Conservation (phyloP, 2,888 invertebrate species). For the Spilosoma lubricipeda region DNA sequence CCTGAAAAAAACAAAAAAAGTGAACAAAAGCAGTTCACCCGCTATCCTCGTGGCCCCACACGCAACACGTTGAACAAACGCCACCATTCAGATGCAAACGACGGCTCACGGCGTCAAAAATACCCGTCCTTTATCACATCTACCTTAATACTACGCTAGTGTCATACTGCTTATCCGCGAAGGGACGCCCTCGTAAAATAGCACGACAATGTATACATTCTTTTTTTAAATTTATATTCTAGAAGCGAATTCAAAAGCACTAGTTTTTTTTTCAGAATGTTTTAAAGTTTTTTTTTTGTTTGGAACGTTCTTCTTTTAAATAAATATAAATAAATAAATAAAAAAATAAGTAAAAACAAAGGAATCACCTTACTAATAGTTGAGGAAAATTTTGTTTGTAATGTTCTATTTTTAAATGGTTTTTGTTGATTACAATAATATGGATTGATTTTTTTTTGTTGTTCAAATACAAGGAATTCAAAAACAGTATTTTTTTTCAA, state of each 20-base stretch:
- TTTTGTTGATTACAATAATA: too few relatives aligned
- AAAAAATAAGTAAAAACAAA: too few relatives aligned
- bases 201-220: conserved; percentile 15
- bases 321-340: too few relatives aligned
- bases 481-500: too few relatives aligned
- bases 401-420: too few relatives aligned
- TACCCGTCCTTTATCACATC: conserved; percentile 43
- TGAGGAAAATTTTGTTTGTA: too few relatives aligned
- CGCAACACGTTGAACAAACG: conserved; percentile 30
- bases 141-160: conserved; percentile 24
- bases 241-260: background rate
- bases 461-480: too few relatives aligned
- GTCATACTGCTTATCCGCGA: conserved; percentile 18
- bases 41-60: conserved; percentile 24
- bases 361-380: too few relatives aligned
- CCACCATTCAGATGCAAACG: conserved; percentile 46
- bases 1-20: too few relatives aligned
- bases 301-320: background rate
- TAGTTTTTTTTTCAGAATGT: background rate
- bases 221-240: conserved; percentile 14
- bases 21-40: background rate
- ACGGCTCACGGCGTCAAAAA: conserved; percentile 36
- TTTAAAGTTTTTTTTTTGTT: background rate
- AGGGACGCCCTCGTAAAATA: conserved; percentile 19
- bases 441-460: too few relatives aligned